A percentile compares a stretch with the other conserved stretches of the same genome.
phyloP scores from a whole-genome alignment of 2,113 vertebrate species.

The Chiloscyllium plagiosum region DNA sequence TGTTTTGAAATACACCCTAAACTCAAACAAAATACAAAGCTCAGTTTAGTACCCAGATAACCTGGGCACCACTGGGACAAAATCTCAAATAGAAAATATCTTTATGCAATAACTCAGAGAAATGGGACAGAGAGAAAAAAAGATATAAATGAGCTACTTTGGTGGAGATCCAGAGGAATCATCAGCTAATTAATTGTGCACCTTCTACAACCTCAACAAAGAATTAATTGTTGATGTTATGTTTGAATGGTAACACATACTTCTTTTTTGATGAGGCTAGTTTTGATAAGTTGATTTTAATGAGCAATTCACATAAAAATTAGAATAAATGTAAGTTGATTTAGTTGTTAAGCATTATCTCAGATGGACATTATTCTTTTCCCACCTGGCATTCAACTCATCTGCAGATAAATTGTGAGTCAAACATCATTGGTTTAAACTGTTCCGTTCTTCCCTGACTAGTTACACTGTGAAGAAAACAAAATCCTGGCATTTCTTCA shows the following conservation, averaged over 20 bases:
- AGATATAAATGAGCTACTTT: too few species aligned
- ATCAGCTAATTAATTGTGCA: neutral
- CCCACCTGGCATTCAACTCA: neutral
- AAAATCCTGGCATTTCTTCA: too few species aligned
- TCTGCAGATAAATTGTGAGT: neutral
- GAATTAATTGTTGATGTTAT: neutral
- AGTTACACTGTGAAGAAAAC: neutral
- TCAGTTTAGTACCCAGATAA: too few species aligned
- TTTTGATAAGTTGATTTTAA: neutral
- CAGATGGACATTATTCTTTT: neutral
- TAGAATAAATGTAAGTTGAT: neutral
- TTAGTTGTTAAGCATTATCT: neutral
- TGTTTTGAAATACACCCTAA: too few species aligned
- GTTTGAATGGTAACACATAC: neutral
- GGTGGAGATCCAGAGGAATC: too few species aligned
- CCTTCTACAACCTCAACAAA: neutral
- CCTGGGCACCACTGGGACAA: too few species aligned
- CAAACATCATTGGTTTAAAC: neutral
- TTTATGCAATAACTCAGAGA: too few species aligned
- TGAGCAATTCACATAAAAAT: neutral
- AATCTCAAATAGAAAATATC: too few species aligned
- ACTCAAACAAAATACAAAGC: too few species aligned
- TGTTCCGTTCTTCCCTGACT: neutral
- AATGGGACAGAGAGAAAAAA: too few species aligned
- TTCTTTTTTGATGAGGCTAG: neutral